phyloP scores from a whole-genome alignment of 2,888 invertebrate genomes.

The Linnaemya tessellans region DNA sequence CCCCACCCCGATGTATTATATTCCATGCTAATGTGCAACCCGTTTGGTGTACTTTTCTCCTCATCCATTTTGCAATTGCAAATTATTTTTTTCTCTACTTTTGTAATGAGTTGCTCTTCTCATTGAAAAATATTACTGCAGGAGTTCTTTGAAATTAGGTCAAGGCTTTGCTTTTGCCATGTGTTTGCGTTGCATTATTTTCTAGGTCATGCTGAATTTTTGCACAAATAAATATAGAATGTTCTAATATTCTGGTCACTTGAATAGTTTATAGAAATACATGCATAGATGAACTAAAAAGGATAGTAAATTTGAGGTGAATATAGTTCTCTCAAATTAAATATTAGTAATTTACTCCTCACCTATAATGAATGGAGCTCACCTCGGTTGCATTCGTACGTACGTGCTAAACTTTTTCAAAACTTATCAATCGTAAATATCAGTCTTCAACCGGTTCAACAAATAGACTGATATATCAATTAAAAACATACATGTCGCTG shows the following conservation, averaged over 20 bases:
- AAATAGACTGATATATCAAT: too few species aligned
- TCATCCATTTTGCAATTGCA: conserved; percentile 5
- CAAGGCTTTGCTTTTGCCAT: conserved; percentile 58
- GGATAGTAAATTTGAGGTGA: too few species aligned
- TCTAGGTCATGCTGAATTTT: conserved; percentile 48
- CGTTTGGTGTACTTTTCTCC: conserved; percentile 6
- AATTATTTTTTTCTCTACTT: conserved; percentile 1
- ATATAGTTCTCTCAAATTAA: too few species aligned
- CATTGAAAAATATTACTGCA: conserved; percentile 36
- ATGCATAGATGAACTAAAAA: too few species aligned
- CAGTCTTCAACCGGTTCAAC: too few species aligned
- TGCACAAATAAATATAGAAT: conserved; percentile 25
- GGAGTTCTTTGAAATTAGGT: conserved; percentile 58
- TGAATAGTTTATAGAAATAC: too few species aligned
- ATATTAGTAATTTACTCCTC: too few species aligned
- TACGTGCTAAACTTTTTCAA: too few species aligned
- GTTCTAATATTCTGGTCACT: conserved; percentile 9
- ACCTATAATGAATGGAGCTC: too few species aligned
- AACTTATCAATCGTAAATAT: too few species aligned
- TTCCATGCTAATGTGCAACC: not conserved
- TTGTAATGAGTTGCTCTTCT: conserved; percentile 40
- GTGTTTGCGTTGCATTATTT: conserved; percentile 12
- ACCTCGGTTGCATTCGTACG: too few species aligned
- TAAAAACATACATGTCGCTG: too few species aligned
- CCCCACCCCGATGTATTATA: not conserved